Conservation (phyloP, 1,140 invertebrate genomes). For the Macrosteles quadrilineatus region DNA sequence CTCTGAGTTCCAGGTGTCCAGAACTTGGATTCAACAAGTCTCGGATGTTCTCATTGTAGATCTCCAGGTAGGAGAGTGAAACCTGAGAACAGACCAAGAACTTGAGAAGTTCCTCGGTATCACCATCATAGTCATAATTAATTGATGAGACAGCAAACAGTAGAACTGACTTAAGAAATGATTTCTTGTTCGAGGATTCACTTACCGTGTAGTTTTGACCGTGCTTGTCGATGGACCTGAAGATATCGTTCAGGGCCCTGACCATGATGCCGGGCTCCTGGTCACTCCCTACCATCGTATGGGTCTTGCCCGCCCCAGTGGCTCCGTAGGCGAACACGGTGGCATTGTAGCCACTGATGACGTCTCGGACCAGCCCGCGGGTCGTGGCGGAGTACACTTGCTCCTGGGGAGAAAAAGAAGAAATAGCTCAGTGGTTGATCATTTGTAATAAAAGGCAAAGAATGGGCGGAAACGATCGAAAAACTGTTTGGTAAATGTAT, state of each 20-base stretch:
- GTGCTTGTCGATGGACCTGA: conserved; percentile 63
- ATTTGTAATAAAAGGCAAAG: no score
- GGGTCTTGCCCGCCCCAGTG: conserved; percentile 89
- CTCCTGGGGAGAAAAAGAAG: conserved; percentile 60
- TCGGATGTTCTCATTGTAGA: conserved; percentile 96
- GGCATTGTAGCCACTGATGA: conserved; percentile 90
- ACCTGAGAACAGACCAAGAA: no score
- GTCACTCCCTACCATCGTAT: conserved; percentile 81
- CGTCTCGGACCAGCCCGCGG: conserved; percentile 83
- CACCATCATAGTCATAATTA: no score
- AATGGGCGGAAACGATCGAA: no score
- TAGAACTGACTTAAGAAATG: no score
- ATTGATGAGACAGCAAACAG: no score
- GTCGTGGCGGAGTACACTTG: conserved; percentile 82
- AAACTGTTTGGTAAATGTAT: no score
- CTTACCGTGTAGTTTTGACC: conserved; percentile 59
- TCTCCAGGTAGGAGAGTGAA: conserved; percentile 93
- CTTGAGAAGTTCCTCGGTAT: no score
- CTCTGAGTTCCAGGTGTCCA: conserved; percentile 83
- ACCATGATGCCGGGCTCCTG: conserved; percentile 84
- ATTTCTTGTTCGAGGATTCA: no score
- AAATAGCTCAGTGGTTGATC: no score
- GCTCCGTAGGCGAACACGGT: conserved; percentile 98
- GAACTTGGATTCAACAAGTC: conserved; percentile 87
- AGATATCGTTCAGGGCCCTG: conserved; percentile 80